These are phyloP conservation scores for Chromis chromis DNA, from an alignment of 2,797 vertebrate genomes.

Conservation along the genomic window DNA sequence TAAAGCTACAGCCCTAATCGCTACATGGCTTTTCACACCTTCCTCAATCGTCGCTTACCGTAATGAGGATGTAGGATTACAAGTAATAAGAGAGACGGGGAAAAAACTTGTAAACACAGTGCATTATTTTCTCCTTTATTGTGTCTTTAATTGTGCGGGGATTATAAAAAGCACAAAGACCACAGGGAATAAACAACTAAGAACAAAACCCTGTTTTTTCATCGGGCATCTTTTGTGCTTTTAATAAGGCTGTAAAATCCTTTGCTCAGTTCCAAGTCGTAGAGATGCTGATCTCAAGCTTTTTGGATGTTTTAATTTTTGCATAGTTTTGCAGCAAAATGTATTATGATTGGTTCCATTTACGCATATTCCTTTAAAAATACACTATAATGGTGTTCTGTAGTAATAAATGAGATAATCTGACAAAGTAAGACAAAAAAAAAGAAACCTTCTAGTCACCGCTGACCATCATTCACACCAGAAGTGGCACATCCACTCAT, in stretches of 20 bases:
- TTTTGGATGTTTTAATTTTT: not conserved
- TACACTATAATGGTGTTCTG: not conserved
- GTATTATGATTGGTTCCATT: slow-evolving; percentile 1
- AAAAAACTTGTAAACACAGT: slow-evolving; percentile 2
- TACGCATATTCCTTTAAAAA: not conserved
- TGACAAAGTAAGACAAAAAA: not conserved
- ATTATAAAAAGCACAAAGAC: slow-evolving; percentile 27
- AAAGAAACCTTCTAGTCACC: not conserved
- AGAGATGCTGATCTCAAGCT: slow-evolving; percentile 24
- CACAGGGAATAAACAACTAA: not conserved
- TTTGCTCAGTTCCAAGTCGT: slow-evolving; percentile 19
- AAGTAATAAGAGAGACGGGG: slow-evolving; percentile 2
- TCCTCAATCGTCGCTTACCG: slow-evolving; percentile 14
- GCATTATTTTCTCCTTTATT: slow-evolving; percentile 19
- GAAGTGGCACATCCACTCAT: no score
- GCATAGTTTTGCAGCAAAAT: slow-evolving; percentile 5
- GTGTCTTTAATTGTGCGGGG: slow-evolving; percentile 24
- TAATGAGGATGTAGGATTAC: slow-evolving; percentile 26
- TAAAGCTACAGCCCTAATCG: slow-evolving; percentile 28
- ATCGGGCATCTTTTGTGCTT: slow-evolving; percentile 10
- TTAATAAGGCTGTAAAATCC: slow-evolving; percentile 26
- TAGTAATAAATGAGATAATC: not conserved
- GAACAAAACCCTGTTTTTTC: slow-evolving; percentile 25
- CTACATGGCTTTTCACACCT: slow-evolving; percentile 28
- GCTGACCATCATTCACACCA: not conserved